Conservation (phyloP, 2,888 invertebrate species). For the Drosophila vallismaia region DNA sequence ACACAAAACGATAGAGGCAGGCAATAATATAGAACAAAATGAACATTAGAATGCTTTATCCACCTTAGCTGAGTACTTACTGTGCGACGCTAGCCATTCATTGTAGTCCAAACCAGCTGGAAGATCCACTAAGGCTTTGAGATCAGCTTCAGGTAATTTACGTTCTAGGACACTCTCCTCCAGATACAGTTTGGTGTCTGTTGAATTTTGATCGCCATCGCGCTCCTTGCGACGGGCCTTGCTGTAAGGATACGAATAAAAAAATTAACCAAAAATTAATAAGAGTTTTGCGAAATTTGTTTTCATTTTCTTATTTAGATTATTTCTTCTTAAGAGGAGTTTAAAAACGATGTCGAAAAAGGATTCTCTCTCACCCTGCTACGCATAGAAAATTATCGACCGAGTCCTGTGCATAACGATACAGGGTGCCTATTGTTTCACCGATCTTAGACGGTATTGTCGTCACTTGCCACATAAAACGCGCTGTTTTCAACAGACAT, state of each 20-base stretch:
- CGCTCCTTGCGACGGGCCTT: slow-evolving; percentile 98
- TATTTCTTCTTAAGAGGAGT: no score
- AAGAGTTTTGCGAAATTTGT: not conserved
- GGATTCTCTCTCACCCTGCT: slow-evolving; percentile 79
- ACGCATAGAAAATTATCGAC: slow-evolving; percentile 84
- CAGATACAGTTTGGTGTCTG: slow-evolving; percentile 96
- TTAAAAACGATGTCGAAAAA: slow-evolving; percentile 40
- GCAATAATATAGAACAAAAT: slow-evolving; percentile 13
- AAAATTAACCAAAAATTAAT: slow-evolving; percentile 2
- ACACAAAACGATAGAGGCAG: slow-evolving; percentile 24
- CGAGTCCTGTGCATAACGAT: slow-evolving; percentile 84
- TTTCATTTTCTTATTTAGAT: no score
- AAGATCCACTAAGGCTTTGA: slow-evolving; percentile 96
- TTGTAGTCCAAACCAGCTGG: slow-evolving; percentile 98
- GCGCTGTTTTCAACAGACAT: slow-evolving; percentile 82
- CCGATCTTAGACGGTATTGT: slow-evolving; percentile 84
- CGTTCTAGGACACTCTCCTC: slow-evolving; percentile 97
- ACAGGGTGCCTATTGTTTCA: slow-evolving; percentile 83
- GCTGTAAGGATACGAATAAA: slow-evolving; percentile 86
- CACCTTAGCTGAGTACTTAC: slow-evolving; percentile 85
- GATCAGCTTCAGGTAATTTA: slow-evolving; percentile 96
- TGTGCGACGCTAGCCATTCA: slow-evolving; percentile 99
- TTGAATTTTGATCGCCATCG: slow-evolving; percentile 90
- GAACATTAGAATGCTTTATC: no score
- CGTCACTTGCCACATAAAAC: slow-evolving; percentile 84